phyloP scores from a whole-genome alignment of 1,140 invertebrate species.

The Neodiprion pinetum region DNA sequence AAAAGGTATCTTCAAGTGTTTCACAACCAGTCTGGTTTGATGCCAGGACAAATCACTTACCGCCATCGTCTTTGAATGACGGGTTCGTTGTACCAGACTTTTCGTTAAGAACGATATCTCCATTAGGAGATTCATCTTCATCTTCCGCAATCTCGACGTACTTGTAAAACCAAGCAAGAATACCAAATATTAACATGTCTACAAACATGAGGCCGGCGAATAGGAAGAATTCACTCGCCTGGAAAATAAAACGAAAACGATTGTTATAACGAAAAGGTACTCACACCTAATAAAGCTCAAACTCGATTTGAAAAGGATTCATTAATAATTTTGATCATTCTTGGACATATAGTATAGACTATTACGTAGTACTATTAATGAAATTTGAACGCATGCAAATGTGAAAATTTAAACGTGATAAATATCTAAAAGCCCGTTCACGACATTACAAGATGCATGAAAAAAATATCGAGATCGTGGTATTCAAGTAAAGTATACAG shows the following conservation, averaged over 20 bases:
- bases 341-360: too few species aligned
- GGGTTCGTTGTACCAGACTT: slow-evolving; percentile 32
- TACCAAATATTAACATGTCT: slow-evolving; percentile 82
- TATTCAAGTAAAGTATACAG: slow-evolving; percentile 6
- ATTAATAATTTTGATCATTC: too few species aligned
- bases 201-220: slow-evolving; percentile 86
- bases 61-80: slow-evolving; percentile 19
- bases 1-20: not conserved
- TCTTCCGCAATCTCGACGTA: slow-evolving; percentile 60
- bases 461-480: not conserved
- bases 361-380: too few species aligned
- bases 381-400: too few species aligned
- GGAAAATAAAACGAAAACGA: slow-evolving; percentile 48
- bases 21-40: not conserved
- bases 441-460: not conserved
- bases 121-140: slow-evolving; percentile 30
- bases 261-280: not conserved
- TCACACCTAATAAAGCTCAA: too few species aligned
- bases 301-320: too few species aligned
- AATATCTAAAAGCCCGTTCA: not conserved
- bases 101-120: slow-evolving; percentile 41
- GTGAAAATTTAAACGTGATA: not conserved
- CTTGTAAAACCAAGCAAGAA: slow-evolving; percentile 77
- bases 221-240: slow-evolving; percentile 87
- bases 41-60: slow-evolving; percentile 6